Percentiles rank a stretch among this genome's conserved stretches.
Evolutionary conservation across 2,888 invertebrate genomes (phyloP).

Genomic region (Campoplex capitator): DNA sequence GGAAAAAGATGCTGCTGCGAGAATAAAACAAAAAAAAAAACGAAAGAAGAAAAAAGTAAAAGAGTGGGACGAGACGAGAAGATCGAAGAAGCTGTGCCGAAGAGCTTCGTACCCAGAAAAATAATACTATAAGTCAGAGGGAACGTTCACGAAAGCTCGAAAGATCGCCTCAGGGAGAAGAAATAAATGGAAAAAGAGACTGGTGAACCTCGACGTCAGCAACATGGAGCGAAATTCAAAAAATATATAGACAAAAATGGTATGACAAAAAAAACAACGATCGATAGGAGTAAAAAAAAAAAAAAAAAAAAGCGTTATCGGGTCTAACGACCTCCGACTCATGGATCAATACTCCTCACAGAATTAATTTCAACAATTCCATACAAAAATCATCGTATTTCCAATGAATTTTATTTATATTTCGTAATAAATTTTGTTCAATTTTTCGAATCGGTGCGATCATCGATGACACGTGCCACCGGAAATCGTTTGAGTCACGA

Average conservation of each 20-base stretch:
- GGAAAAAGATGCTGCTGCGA: constrained; percentile 48
- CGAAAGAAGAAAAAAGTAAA: constrained; percentile 25
- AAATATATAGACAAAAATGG: constrained; percentile 34
- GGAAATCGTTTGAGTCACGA: background rate
- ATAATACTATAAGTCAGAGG: constrained; percentile 49
- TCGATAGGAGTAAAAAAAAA: constrained; percentile 24
- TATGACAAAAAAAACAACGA: constrained; percentile 22
- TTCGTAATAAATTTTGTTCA: background rate
- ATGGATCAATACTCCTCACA: constrained; percentile 30
- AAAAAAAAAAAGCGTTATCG: constrained; percentile 34
- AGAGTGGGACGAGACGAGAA: constrained; percentile 19
- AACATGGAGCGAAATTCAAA: constrained; percentile 44
- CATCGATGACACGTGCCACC: background rate
- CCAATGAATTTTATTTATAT: background rate
- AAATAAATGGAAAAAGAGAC: constrained; percentile 53
- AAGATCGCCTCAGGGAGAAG: constrained; percentile 47
- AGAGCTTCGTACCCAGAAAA: constrained; percentile 44
- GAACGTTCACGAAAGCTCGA: constrained; percentile 57
- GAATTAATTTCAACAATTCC: constrained; percentile 17
- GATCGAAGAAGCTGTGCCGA: constrained; percentile 52
- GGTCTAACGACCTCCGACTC: constrained; percentile 44
- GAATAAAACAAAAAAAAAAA: too few relatives aligned
- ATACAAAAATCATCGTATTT: background rate
- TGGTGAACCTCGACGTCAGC: constrained; percentile 36
- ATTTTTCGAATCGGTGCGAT: background rate